A percentile compares a stretch with the other conserved stretches of the same genome.
Conservation (phyloP, 37 sponge, comb jelly and placozoan species). For the Eunapius fragilis region DNA sequence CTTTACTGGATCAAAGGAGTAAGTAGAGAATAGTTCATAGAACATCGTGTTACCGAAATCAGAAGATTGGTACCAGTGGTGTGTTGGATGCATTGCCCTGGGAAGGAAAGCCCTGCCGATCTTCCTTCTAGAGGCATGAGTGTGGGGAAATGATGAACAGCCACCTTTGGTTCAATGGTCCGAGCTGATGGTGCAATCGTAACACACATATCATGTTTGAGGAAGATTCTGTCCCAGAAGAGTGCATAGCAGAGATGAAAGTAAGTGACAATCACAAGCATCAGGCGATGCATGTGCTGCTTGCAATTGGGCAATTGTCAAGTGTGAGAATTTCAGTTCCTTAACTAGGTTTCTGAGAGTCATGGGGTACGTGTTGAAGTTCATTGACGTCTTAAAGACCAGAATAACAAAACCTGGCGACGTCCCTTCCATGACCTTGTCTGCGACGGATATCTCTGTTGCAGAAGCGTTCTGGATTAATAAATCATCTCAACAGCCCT, state of each 20-base stretch:
- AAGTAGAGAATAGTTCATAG: slow-evolving; percentile 12
- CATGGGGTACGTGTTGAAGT: slow-evolving; percentile 11
- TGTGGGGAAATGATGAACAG: not conserved
- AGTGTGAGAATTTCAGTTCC: slow-evolving; percentile 34
- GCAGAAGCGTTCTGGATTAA: slow-evolving; percentile 23
- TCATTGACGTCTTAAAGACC: not conserved
- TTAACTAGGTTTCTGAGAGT: not conserved
- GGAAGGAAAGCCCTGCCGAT: slow-evolving; percentile 23
- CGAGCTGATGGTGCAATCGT: not conserved
- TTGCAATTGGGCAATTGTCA: not conserved
- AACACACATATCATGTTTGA: not conserved
- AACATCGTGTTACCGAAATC: slow-evolving; percentile 10
- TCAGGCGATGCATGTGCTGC: slow-evolving; percentile 2
- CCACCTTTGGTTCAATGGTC: not conserved
- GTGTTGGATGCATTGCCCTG: slow-evolving; percentile 16
- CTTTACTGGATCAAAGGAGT: slow-evolving; percentile 11
- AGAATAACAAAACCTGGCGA: not conserved
- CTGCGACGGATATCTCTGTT: not conserved
- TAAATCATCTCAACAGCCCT: slow-evolving; percentile 10
- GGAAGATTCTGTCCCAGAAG: slow-evolving; percentile 10
- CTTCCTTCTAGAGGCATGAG: slow-evolving; percentile 4
- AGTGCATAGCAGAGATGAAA: slow-evolving; percentile 23
- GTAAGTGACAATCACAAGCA: not conserved
- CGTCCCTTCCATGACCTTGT: not conserved
- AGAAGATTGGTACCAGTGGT: slow-evolving; percentile 4